Conservation (phyloP, 1,140 invertebrate species). For the Drosophila rufa region DNA sequence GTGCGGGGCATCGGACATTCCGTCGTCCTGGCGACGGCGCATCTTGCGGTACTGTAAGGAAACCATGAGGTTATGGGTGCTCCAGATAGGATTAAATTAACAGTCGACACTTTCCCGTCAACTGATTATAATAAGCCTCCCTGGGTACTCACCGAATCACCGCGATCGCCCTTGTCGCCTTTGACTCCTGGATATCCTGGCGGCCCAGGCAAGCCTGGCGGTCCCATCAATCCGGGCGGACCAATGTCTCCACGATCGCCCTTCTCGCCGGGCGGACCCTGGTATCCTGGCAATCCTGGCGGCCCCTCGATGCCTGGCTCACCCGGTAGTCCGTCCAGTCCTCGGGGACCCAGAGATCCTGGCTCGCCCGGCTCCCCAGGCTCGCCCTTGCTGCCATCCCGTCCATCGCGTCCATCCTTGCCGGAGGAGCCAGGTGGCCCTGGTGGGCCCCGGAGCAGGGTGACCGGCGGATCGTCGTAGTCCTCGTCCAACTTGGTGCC, state of each 20-base stretch:
- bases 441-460: conserved; percentile 85
- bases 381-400: conserved; percentile 81
- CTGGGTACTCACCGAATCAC: conserved; percentile 94
- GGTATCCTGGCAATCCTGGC: conserved; percentile 91
- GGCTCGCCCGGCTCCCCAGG: conserved; percentile 96
- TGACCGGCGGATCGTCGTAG: conserved; percentile 83
- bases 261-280: conserved; percentile 94
- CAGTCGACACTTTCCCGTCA: neutral
- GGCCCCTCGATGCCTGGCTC: conserved; percentile 84
- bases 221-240: conserved; percentile 92
- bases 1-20: conserved; percentile 84
- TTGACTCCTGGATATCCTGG: conserved; percentile 95
- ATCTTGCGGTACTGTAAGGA: conserved; percentile 95
- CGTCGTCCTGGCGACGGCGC: conserved; percentile 91
- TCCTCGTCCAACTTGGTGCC: conserved; percentile 82
- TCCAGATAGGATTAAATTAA: neutral
- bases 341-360: conserved; percentile 91
- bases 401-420: conserved; percentile 88
- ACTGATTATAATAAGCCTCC: neutral
- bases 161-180: conserved; percentile 96
- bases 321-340: conserved; percentile 81
- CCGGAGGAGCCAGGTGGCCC: conserved; percentile 88
- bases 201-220: conserved; percentile 89
- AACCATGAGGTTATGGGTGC: neutral
- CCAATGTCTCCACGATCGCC: conserved; percentile 96